phyloP scores from a whole-genome alignment of 2,797 vertebrate genomes.

The Nannoperca australis region DNA sequence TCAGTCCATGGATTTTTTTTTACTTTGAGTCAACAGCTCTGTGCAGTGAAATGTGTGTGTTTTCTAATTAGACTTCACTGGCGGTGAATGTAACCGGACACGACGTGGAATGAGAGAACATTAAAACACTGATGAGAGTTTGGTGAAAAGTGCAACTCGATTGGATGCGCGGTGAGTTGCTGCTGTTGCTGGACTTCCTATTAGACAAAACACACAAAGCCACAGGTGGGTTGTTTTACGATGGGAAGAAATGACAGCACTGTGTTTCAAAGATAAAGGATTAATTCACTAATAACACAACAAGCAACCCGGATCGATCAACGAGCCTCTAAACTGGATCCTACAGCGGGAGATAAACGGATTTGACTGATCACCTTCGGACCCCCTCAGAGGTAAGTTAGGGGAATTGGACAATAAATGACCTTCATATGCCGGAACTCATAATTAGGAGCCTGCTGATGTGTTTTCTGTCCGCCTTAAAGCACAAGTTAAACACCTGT shows the following conservation, averaged over 20 bases:
- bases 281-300: constrained; percentile 9
- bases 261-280: constrained; percentile 38
- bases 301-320: constrained; percentile 30
- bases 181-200: constrained; percentile 47
- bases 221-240: neutral
- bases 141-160: constrained; percentile 66
- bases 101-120: constrained; percentile 1
- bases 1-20: neutral
- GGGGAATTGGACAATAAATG: neutral
- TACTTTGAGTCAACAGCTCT: constrained; percentile 2
- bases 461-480: neutral
- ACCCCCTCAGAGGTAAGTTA: constrained; percentile 71
- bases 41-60: neutral
- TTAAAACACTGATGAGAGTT: constrained; percentile 62
- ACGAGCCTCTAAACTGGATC: constrained; percentile 70
- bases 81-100: constrained; percentile 16
- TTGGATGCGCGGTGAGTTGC: constrained; percentile 13
- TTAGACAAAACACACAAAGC: neutral
- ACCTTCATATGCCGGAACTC: neutral
- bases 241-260: constrained; percentile 37
- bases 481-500: constrained; percentile 54
- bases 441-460: neutral
- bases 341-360: constrained; percentile 46
- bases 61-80: neutral
- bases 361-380: constrained; percentile 57